phyloP scores from a whole-genome alignment of 2,113 vertebrate genomes.

The Grallaria varia region DNA sequence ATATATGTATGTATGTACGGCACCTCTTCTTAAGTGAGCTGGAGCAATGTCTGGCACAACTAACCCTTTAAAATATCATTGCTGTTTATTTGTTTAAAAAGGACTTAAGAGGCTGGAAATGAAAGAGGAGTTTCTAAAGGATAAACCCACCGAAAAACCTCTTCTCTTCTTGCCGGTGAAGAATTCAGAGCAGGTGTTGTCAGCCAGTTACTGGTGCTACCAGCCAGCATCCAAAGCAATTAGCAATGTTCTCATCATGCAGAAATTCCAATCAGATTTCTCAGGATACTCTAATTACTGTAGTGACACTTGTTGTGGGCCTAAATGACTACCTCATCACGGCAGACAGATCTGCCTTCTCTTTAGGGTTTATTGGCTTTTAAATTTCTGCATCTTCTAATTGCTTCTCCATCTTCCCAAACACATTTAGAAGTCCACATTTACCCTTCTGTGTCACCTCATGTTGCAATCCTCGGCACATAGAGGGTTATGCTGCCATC shows the following conservation, averaged over 20 bases:
- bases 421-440: not conserved
- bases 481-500: not conserved
- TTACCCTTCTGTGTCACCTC: not conserved
- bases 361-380: not conserved
- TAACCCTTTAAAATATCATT: not conserved
- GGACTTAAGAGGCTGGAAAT: not conserved
- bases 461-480: not conserved
- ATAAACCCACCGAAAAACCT: not conserved
- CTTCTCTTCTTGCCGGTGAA: not conserved
- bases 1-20: not conserved
- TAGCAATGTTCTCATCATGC: constrained; percentile 6
- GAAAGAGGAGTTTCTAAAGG: not conserved
- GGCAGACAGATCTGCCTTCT: not conserved
- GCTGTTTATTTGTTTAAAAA: not conserved
- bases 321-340: constrained; percentile 15
- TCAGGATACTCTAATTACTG: constrained; percentile 53
- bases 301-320: constrained; percentile 25
- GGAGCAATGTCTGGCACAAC: not conserved
- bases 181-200: not conserved
- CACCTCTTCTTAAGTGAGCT: not conserved
- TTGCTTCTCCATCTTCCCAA: not conserved
- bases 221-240: constrained; percentile 19
- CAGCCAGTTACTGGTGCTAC: not conserved
- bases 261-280: constrained; percentile 53
- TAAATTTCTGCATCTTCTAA: not conserved